A percentile compares a stretch with the other conserved stretches of the same genome.
phyloP scores from a whole-genome alignment of 2,113 vertebrate species.

The Cyrtonyx montezumae region DNA sequence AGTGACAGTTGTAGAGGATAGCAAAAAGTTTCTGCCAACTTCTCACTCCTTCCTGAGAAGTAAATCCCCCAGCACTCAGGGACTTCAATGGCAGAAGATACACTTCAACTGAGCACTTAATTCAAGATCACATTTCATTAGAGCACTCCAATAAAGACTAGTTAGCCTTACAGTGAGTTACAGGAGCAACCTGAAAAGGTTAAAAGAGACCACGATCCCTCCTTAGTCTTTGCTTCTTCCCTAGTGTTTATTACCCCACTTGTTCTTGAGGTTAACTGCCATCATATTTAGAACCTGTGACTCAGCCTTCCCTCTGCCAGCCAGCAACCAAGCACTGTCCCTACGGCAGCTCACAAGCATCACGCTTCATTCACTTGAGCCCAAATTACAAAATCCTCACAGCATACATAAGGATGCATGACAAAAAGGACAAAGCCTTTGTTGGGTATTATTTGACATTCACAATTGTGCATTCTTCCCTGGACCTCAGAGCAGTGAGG shows the following conservation, averaged over 20 bases:
- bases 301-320: background rate
- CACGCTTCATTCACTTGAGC: rapidly evolving
- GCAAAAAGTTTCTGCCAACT: background rate
- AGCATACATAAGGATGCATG: rapidly evolving
- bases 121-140: background rate
- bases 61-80: background rate
- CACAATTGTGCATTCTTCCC: background rate
- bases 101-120: background rate
- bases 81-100: background rate
- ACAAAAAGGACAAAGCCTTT: background rate
- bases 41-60: background rate
- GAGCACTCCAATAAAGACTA: background rate
- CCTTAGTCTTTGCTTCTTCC: background rate
- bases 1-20: background rate
- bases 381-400: background rate
- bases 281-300: background rate
- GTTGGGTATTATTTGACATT: rapidly evolving
- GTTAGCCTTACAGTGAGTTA: background rate
- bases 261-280: background rate
- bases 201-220: background rate
- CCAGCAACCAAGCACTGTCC: background rate
- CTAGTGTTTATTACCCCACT: background rate
- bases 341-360: background rate
- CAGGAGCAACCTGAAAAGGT: background rate
- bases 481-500: background rate